Evolutionary conservation across 2,113 vertebrate genomes (phyloP).

Genomic region (Heterocephalus glaber): DNA sequence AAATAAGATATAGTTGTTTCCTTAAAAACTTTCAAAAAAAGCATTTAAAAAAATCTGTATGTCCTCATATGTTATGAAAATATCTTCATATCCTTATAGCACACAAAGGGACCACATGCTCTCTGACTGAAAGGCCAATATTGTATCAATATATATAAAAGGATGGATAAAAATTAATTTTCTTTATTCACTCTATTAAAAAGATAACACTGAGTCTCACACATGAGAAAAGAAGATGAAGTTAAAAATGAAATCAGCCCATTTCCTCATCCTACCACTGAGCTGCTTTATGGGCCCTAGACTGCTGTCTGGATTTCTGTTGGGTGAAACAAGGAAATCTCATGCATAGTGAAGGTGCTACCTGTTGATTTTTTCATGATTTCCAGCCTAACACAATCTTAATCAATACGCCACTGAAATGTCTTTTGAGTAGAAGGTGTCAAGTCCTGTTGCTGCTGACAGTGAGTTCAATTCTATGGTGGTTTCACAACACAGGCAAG

Average conservation of each 20-base stretch:
- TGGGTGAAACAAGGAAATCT: not conserved
- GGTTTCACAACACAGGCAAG: not conserved
- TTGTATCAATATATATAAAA: not conserved
- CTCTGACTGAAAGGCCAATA: not conserved
- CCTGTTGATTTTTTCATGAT: not conserved
- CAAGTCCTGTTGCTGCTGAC: not conserved
- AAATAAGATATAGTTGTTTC: not conserved
- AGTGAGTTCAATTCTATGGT: not conserved
- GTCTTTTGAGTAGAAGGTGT: not conserved
- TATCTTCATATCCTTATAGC: not conserved
- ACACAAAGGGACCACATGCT: not conserved
- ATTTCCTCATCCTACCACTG: not conserved
- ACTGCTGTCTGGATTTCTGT: not conserved
- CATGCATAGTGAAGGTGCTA: not conserved
- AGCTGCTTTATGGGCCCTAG: not conserved
- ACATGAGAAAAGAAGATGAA: not conserved
- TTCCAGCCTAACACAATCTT: not conserved
- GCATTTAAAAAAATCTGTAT: not conserved
- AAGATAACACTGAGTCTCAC: not conserved
- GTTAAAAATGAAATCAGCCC: not conserved
- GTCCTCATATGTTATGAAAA: not conserved
- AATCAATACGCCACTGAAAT: not conserved
- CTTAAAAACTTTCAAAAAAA: not conserved
- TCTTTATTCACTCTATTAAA: not conserved
- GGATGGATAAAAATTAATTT: not conserved